These are phyloP conservation scores for Halyomorpha halys DNA, from an alignment of 1,140 invertebrate species.

Conservation along the genomic window DNA sequence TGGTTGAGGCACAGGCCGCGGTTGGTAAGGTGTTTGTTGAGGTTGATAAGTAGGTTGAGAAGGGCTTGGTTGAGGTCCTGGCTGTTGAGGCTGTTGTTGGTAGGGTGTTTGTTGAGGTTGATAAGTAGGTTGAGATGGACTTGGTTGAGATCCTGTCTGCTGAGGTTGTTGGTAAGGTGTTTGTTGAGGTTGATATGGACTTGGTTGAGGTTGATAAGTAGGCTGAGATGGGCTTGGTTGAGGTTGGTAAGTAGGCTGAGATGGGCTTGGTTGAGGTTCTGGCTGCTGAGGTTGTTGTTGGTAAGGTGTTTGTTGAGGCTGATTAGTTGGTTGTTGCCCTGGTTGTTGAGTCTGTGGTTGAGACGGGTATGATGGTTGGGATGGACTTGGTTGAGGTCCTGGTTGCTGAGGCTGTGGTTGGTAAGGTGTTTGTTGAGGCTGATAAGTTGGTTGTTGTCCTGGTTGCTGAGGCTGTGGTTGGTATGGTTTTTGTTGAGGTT, in stretches of 20 bases:
- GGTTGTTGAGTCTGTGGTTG: slow-evolving; percentile 16
- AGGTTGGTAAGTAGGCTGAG: too few relatives aligned
- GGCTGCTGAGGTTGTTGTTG: too few relatives aligned
- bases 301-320: too few relatives aligned
- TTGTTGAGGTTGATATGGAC: background rate
- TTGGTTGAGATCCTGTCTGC: background rate
- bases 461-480: slow-evolving; percentile 14
- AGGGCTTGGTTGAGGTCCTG: too few relatives aligned
- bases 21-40: slow-evolving; percentile 29
- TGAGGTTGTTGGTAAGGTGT: background rate
- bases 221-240: too few relatives aligned
- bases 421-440: slow-evolving; percentile 28
- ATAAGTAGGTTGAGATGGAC: background rate
- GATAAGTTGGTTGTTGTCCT: too few relatives aligned
- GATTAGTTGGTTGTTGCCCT: too few relatives aligned
- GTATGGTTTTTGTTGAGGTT: slow-evolving; percentile 24
- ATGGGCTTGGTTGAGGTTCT: too few relatives aligned
- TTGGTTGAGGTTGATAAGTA: too few relatives aligned
- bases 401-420: slow-evolving; percentile 18
- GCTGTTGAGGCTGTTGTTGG: slow-evolving; percentile 9
- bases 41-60: slow-evolving; percentile 21
- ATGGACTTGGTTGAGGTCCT: background rate
- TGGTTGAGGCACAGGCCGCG: background rate
- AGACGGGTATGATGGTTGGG: slow-evolving; percentile 14
- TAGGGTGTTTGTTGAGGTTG: slow-evolving; percentile 25